Base-by-base conservation (phyloP, 2,888 invertebrate genomes). In the Amphipyra tragopoginis region DNA sequence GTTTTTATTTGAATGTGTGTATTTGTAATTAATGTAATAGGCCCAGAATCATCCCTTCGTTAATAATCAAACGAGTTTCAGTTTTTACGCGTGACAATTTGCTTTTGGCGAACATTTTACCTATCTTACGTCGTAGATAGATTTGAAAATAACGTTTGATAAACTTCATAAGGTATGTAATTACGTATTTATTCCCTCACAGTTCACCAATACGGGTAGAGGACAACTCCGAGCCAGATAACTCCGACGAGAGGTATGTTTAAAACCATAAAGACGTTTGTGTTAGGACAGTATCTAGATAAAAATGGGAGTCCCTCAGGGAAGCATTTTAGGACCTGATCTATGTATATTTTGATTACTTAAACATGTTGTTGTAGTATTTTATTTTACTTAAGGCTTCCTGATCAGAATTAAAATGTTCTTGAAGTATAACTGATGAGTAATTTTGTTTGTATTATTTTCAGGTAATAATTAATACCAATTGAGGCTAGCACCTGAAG, bases 381-480 rank as follows among this genome's bases (percentile, higher is more conserved):
- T 29, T 29, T 29, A 29, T 29, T 29, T 2, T 4, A 21, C 21
- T 21, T 2, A 21, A 21, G 1, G 21, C 2, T 21, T 21, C 21
- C 21, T 21, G 21, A 21, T 21, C 3, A 21, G 3, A 3, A 21
- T 21, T 21, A 21, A 21, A 3, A 21, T 3, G 3, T 21, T 21
- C n/a, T 21, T 21, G 21, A 21, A 21, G 21, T 21, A 21, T 21
- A 21, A n/a, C n/a, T n/a, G n/a, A n/a, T n/a, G n/a, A n/a, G n/a
- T n/a, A n/a, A n/a, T 21, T 3, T 5, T 7, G 10, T 11, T 39
- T 43, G 0, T 44, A 0, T 58, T 55, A 11, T 49, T 66, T 63
- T 44, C 91, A 93, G 92, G 90, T 93, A 91, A 88, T 83, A 83
- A 75, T 70, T 61, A 82, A 79, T 21, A 21, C 66, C 72, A 75